These are phyloP conservation scores for Oscheius sp. DNA, from an alignment of 2,888 invertebrate species.

Conservation along the genomic window DNA sequence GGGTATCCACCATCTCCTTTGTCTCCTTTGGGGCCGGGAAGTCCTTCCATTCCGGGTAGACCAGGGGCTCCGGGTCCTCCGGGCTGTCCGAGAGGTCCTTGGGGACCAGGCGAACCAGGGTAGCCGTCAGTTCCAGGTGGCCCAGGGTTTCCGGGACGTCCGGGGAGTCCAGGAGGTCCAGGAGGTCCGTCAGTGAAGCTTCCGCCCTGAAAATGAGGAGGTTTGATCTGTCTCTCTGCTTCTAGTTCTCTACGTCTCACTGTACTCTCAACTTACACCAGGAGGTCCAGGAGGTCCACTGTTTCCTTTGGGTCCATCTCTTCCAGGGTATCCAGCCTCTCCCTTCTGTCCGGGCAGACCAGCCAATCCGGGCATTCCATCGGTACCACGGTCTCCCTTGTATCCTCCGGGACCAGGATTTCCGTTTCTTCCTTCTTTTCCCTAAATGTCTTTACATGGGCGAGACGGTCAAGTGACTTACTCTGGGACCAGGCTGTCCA, in stretches of 20 bases:
- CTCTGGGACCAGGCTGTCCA: slow-evolving; percentile 81
- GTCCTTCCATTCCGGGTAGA: slow-evolving; percentile 71
- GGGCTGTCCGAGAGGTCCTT: slow-evolving; percentile 48
- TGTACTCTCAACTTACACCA: slow-evolving; percentile 73
- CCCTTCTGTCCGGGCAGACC: slow-evolving; percentile 76
- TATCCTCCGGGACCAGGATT: slow-evolving; percentile 72
- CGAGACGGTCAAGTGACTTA: slow-evolving; percentile 61
- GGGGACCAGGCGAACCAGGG: slow-evolving; percentile 72
- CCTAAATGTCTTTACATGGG: slow-evolving; percentile 49
- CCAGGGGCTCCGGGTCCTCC: slow-evolving; percentile 59
- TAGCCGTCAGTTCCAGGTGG: slow-evolving; percentile 74
- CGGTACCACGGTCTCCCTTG: slow-evolving; percentile 73
- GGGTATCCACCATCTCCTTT: slow-evolving; percentile 75
- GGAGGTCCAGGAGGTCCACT: slow-evolving; percentile 59
- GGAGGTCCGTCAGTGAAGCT: slow-evolving; percentile 82
- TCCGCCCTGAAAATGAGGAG: slow-evolving; percentile 61
- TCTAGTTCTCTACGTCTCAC: too few relatives aligned
- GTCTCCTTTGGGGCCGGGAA: slow-evolving; percentile 73
- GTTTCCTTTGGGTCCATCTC: slow-evolving; percentile 67
- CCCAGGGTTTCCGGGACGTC: slow-evolving; percentile 84
- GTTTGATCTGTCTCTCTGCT: too few relatives aligned
- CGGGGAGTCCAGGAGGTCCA: slow-evolving; percentile 80
- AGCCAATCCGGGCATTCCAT: slow-evolving; percentile 71
- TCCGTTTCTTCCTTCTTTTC: slow-evolving; percentile 72
- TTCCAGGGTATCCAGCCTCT: slow-evolving; percentile 72